Conservation (phyloP, 2,797 vertebrate species). For the Microctenopoma steveboyesi region DNA sequence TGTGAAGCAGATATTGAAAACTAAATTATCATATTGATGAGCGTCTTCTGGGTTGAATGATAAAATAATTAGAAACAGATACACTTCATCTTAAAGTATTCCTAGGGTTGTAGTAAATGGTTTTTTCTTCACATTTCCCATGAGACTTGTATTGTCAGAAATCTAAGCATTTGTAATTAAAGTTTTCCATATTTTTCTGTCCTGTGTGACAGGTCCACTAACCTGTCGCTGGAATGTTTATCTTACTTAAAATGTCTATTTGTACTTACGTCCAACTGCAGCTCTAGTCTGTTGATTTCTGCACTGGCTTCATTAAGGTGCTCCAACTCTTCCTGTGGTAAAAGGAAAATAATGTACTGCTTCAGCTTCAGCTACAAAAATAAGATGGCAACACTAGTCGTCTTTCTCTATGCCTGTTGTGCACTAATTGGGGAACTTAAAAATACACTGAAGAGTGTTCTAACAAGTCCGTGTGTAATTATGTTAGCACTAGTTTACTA, state of each 20-base stretch:
- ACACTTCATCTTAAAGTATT: not conserved
- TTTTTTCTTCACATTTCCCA: not conserved
- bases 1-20: conserved; percentile 19
- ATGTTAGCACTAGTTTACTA: too few relatives aligned
- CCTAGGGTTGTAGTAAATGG: not conserved
- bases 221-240: not conserved
- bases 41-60: conserved; percentile 10
- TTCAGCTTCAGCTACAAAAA: not conserved
- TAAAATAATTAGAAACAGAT: conserved; percentile 44
- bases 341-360: not conserved
- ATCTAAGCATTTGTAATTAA: too few relatives aligned
- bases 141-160: not conserved
- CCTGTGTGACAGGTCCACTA: not conserved
- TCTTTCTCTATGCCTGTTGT: not conserved
- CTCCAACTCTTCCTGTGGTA: conserved; percentile 90
- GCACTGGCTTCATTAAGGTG: conserved; percentile 94
- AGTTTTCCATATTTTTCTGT: not conserved
- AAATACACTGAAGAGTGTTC: not conserved
- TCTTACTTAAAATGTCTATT: not conserved
- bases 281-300: conserved; percentile 92
- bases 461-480: not conserved
- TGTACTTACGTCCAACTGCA: conserved; percentile 90
- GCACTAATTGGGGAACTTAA: too few relatives aligned
- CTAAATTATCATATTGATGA: conserved; percentile 43
- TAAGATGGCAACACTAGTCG: not conserved